phyloP scores from a whole-genome alignment of 1,140 invertebrate genomes.

The Seison nebaliae region DNA sequence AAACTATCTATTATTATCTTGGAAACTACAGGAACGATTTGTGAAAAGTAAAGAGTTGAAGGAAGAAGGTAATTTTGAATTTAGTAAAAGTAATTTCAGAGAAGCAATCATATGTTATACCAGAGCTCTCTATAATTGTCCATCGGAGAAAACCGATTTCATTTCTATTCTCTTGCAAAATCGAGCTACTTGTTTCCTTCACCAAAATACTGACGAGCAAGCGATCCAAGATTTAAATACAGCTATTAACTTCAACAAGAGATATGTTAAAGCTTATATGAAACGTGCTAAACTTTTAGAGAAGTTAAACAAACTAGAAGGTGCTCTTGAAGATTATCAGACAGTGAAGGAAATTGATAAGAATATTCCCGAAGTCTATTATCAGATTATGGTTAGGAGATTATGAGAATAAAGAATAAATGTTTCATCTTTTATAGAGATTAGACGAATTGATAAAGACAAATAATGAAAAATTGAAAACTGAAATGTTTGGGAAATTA shows the following conservation, averaged over 20 bases:
- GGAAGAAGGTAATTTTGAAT: no score
- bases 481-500: constrained; percentile 74
- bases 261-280: not conserved
- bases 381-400: constrained; percentile 16
- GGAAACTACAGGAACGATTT: no score
- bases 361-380: constrained; percentile 31
- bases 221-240: no score
- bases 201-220: no score
- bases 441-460: constrained; percentile 53
- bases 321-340: constrained; percentile 59
- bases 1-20: no score
- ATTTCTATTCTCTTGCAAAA: no score
- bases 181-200: no score
- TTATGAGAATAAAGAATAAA: not conserved
- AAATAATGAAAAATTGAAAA: constrained; percentile 72
- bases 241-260: constrained; percentile 29
- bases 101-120: no score
- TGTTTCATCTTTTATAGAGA: constrained; percentile 31
- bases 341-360: constrained; percentile 50
- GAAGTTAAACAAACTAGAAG: constrained; percentile 54
- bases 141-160: no score
- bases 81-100: no score
- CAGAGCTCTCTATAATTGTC: no score
- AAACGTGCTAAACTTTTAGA: constrained; percentile 38
- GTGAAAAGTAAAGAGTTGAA: no score